Evolutionary conservation across 2,888 invertebrate species (phyloP).

Genomic region (Lepidochrysops patricia): DNA sequence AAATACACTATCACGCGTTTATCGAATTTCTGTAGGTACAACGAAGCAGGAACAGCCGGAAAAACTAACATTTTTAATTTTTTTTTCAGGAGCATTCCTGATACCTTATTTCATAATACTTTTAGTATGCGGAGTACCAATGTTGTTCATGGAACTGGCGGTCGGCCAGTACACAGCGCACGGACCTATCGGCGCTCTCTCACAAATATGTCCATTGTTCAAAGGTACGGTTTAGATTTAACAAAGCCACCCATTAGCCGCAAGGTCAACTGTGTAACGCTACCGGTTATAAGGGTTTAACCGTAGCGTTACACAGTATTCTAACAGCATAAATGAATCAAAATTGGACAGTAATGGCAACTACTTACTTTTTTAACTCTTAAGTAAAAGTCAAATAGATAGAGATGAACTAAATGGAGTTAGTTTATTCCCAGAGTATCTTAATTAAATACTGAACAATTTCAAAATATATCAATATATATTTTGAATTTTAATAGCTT

Average conservation of each 20-base stretch:
- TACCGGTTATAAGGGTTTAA: not conserved
- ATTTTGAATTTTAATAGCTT: not conserved
- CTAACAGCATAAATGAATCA: not conserved
- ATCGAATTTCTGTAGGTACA: too few relatives aligned
- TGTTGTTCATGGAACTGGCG: conserved; percentile 95
- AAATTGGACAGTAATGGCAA: not conserved
- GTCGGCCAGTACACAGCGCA: conserved; percentile 94
- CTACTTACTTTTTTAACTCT: too few relatives aligned
- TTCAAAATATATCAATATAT: too few relatives aligned
- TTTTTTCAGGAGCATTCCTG: conserved; percentile 89
- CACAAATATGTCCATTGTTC: conserved; percentile 92
- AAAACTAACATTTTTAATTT: too few relatives aligned
- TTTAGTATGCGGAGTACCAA: conserved; percentile 91
- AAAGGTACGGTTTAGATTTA: conserved; percentile 79
- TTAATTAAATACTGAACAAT: too few relatives aligned
- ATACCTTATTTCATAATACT: conserved; percentile 95
- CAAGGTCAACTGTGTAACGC: conserved; percentile 13
- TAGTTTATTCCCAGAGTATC: too few relatives aligned
- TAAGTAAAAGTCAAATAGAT: too few relatives aligned
- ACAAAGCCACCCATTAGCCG: conserved; percentile 9
- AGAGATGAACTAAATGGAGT: too few relatives aligned
- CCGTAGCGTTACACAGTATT: not conserved
- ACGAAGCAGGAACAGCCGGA: too few relatives aligned
- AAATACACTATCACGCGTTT: too few relatives aligned
- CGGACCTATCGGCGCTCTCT: conserved; percentile 93